Base-by-base conservation (phyloP, 2,113 vertebrate species). In the Mustelus asterias region DNA sequence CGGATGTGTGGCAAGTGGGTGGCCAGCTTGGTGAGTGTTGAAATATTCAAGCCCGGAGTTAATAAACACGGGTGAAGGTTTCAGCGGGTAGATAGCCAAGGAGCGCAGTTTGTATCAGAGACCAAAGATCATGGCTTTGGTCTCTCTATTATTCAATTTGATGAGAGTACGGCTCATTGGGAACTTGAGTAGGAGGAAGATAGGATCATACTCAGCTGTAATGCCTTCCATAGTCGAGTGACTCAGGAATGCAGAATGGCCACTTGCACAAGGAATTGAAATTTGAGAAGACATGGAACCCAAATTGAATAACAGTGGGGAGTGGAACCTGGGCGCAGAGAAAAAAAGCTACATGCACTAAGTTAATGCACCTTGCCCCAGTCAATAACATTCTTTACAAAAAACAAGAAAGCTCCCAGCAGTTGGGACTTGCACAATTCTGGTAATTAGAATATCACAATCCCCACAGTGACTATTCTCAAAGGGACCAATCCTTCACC, bases 381-480 rank as follows among this genome's bases (percentile, higher is more conserved):
- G 37, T 20, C 41, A 83, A 83, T 83, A 83, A 41, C n/a, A 37
- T 41, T 83, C n/a, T 44, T 76, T 76, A 33, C 10, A 83, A 83
- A 20, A 80, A 92, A 60, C 88, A 60, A 33, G 89, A 92, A 29
- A 20, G 0, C 33, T 63, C 33, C 11, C 18, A 24, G 88, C 29
- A 63, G 88, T 16, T 92, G 89, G 89, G 89, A 65, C 29, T 65
- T 92, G 89, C 89, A 65, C 60, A 93, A 93, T 22, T 65, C 89
- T 37, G 9, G 60, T 65, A 65, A 93, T 65, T 18, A 18, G 60
- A 92, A 18, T 89, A 14, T 37, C 60, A 37, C 33, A 37, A 37
- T 10, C 14, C 33, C 60, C 89, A 33, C 60, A 63, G 89, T 60
- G 11, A 65, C 20, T n/a, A 22, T 60, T 37, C 60, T 63, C 89